Evolutionary conservation across 2,113 vertebrate genomes (phyloP), one percentile per base, ranked within the genome.

Genomic region (Hyperopisus bebe): DNA sequence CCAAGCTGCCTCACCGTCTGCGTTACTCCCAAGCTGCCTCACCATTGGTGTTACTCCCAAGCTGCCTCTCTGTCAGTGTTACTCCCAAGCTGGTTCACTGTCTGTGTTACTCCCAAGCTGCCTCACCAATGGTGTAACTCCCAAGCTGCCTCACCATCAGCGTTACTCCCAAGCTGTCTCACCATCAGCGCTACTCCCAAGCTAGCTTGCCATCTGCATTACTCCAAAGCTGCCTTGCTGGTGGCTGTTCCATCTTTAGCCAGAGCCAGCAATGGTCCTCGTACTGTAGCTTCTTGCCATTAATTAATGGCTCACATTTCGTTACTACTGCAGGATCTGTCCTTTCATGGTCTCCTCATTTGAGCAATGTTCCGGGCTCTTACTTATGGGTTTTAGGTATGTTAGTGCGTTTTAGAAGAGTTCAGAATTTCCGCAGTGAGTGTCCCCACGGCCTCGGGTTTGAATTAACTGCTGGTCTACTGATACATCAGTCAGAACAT

Each of bases 381-480:
- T 24, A 39, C 15, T 87, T 42, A 27, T 21, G 51, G 58, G 86
- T n/a, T 88, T 88, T 62, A 62, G 19, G 35, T 88, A 62, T 35
- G 46, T 88, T 88, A 53, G 17, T 53, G 17, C 19, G 7, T 24
- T 58, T 88, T 88, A n/a, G 35, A 24, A 44, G 42, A 62, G 44
- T 42, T 42, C 17, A 8, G 51, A n/a, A 58, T 88, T 46, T n/a
- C 42, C 42, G 53, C 53, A 87, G 15, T n/a, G 31, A 39, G 39
- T 53, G 51, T 19, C 51, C 51, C 17, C 1, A 4, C 6, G 10
- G 39, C 55, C 53, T 27, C 8, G 39, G 86, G 86, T 46, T 19
- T 42, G 62, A 88, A 88, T 88, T 88, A 88, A 62, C 51, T 42
- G 8, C 35, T 44, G 86, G 86, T 39, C n/a, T 51, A n/a, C 85